Evolutionary conservation across 1,140 invertebrate species (phyloP), one percentile per base, ranked within the genome.

Genomic region (Tetragonula clypearis): DNA sequence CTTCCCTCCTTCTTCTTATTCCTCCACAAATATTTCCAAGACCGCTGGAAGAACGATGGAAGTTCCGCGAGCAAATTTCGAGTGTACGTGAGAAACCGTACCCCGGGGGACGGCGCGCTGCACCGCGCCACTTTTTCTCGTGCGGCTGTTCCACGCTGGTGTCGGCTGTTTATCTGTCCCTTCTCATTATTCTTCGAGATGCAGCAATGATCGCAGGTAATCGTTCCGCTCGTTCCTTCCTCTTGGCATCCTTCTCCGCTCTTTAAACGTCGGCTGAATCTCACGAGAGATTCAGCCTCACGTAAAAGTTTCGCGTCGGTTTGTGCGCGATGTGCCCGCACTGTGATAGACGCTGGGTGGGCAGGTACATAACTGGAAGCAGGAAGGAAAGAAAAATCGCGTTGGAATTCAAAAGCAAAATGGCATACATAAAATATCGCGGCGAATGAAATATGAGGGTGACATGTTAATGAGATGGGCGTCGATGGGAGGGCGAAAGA

Each of bases 111-210:
- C 41, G 41, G 6, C 41, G 41, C 41, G 41, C 41, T 8, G 41
- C 30, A 21, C 30, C 49, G 5, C 14, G 17, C 23, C 4, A 12
- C 41, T 56, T 23, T 49, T 21, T 35, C n/a, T 30, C 26, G 3
- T 56, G 30, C 58, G 9, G 3, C 62, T 55, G 23, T 19, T 55
- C 17, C 9, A 12, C 55, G 21, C 41, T 49, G 41, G 26, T 65
- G 35, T 11, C 30, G 26, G 21, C 60, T 75, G 78, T 75, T 74
- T 79, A 81, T 74, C 60, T 71, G 62, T 75, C 71, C 69, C 12
- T 53, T 68, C 84, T 80, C 71, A 68, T 85, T 85, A 84, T 81
- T 85, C 71, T 53, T 53, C 58, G 71, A 56, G 62, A 74, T 30
- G n/a, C 71, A 62, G 49, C 78, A 53, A 81, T 80, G 69, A 60